Percentiles rank a stretch among this genome's conserved stretches.
These are phyloP conservation scores for Carassius gibelio DNA, from an alignment of 2,113 vertebrate species.

Conservation along the genomic window DNA sequence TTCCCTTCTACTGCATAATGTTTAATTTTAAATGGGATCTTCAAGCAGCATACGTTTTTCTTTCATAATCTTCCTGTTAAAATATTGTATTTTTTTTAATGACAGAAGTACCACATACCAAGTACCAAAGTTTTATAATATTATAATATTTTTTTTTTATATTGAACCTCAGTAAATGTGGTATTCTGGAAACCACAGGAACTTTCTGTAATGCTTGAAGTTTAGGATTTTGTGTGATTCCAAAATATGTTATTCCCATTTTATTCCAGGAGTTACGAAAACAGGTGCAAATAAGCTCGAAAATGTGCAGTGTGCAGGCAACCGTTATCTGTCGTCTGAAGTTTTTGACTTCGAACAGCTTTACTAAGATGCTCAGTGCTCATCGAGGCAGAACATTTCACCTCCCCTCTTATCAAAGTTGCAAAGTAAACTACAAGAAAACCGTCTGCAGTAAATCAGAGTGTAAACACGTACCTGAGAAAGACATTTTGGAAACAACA, in stretches of 20 bases:
- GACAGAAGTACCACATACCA: not conserved
- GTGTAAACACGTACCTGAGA: not conserved
- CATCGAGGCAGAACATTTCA: conserved; percentile 32
- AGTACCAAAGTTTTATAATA: not conserved
- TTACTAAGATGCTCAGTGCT: conserved; percentile 38
- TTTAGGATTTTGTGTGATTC: not conserved
- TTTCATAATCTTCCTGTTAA: not conserved
- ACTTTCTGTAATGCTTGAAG: not conserved
- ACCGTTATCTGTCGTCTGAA: not conserved
- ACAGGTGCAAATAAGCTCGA: conserved; percentile 8
- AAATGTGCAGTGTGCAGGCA: conserved; percentile 32
- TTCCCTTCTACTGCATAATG: not conserved
- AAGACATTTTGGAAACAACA: conserved; percentile 2
- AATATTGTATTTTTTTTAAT: not conserved
- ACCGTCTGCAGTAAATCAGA: conserved; percentile 20
- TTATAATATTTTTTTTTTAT: too few species aligned
- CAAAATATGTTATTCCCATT: conserved; percentile 11
- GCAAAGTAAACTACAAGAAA: conserved; percentile 24
- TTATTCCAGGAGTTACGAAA: conserved; percentile 7
- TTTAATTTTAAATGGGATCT: not conserved
- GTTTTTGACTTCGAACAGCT: conserved; percentile 19
- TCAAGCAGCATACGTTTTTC: not conserved
- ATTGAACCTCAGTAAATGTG: not conserved
- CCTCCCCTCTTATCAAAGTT: conserved; percentile 31
- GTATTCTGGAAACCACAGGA: not conserved